Evolutionary conservation across 1,140 invertebrate species (phyloP), one percentile per base, ranked within the genome.

Genomic region (Drosophila oshimai): DNA sequence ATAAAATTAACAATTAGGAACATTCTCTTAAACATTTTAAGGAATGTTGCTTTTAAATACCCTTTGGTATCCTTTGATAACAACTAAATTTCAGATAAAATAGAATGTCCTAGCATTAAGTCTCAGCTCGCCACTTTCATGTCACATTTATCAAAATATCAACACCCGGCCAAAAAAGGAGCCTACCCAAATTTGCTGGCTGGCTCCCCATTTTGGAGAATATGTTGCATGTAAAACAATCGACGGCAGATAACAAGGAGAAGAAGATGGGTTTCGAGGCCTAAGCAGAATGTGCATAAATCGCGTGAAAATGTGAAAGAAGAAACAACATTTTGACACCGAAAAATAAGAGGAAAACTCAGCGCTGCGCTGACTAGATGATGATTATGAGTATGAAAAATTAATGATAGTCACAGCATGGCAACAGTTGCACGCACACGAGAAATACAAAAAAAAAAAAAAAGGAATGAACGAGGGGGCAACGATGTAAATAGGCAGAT

Each of bases 331-430:
- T 84, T 84, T 84, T 83, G 78, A 84, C 78, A 78, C 79, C 74
- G 46, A 60, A 83, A 75, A 65, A 47, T 70, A 36, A n/a, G 45
- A 64, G 49, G 58, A 75, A 75, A 84, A 55, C 75, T 50, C 13
- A 36, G 46, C 39, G 44, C 51, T 26, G 77, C 81, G 71, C 65
- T 72, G 80, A 76, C 71, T 73, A 72, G 80, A 84, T 86, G 80
- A 84, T 86, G 81, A 86, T 86, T 86, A 86, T 86, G 81, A 86
- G 79, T 86, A 87, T 86, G 81, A 86, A 86, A 86, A 81, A 86
- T 87, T 86, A 86, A 86, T 86, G 81, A 86, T 86, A 87, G 81
- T 87, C 81, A 87, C 81, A 86, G 81, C 81, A 86, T 87, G 81
- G 75, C 80, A 86, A 73, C 76, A 79, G 80, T 80, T 80, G 81